These are phyloP conservation scores for Pantelozetes paolii DNA, from an alignment of 2,888 invertebrate genomes.

Conservation along the genomic window DNA sequence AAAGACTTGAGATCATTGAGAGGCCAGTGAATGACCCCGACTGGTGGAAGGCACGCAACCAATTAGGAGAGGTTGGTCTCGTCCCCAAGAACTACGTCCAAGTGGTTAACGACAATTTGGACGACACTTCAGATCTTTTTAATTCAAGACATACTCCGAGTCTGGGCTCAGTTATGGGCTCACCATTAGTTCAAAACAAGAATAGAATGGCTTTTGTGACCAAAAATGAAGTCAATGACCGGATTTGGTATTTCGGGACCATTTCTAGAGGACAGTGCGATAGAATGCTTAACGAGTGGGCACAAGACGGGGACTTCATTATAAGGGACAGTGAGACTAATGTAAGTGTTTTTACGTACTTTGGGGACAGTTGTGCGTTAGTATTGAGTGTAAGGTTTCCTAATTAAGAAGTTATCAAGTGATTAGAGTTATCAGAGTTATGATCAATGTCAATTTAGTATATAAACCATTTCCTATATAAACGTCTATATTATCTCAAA, in stretches of 20 bases:
- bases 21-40: conserved; percentile 88
- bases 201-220: not conserved
- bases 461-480: no score
- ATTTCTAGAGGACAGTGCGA: conserved; percentile 95
- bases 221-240: not conserved
- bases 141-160: conserved; percentile 27
- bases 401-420: no score
- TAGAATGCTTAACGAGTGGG: conserved; percentile 86
- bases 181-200: conserved; percentile 41
- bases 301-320: conserved; percentile 96
- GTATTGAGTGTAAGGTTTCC: no score
- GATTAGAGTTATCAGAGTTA: no score
- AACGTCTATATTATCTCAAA: no score
- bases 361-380: not conserved
- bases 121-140: conserved; percentile 33
- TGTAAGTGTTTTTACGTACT: conserved; percentile 63
- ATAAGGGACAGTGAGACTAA: conserved; percentile 98
- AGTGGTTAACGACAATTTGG: conserved; percentile 53
- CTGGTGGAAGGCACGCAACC: conserved; percentile 94
- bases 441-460: no score
- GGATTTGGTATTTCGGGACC: conserved; percentile 90
- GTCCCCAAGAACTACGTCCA: conserved; percentile 93
- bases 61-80: conserved; percentile 83
- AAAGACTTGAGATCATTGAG: conserved; percentile 90
- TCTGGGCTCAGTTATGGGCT: conserved; percentile 16